These are phyloP conservation scores for Zapus hudsonius DNA, from an alignment of 2,113 vertebrate genomes.

Conservation along the genomic window DNA sequence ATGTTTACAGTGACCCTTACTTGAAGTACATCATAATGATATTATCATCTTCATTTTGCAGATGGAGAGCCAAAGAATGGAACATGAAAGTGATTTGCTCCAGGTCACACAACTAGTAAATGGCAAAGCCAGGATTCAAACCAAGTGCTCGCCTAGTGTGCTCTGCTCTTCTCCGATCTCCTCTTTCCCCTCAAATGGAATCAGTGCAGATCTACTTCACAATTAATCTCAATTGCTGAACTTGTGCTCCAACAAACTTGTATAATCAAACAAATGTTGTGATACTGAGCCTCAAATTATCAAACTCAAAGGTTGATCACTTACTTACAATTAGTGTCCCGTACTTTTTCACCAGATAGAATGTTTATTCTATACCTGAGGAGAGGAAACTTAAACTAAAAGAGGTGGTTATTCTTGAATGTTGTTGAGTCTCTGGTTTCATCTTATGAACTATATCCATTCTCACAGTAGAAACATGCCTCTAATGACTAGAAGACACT, in stretches of 20 bases:
- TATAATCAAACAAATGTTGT: background rate
- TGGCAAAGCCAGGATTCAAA: background rate
- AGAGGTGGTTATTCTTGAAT: background rate
- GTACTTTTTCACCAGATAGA: background rate
- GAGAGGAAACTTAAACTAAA: background rate
- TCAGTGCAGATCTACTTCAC: slow-evolving; percentile 39
- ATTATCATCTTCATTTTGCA: slow-evolving; percentile 45
- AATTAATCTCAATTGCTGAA: slow-evolving; percentile 22
- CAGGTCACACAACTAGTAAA: slow-evolving; percentile 30
- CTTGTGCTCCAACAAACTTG: background rate
- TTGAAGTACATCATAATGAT: background rate
- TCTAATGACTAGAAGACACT: background rate
- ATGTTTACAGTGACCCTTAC: background rate
- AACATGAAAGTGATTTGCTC: slow-evolving; percentile 45
- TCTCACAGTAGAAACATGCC: slow-evolving; percentile 22
- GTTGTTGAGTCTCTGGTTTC: slow-evolving; percentile 19
- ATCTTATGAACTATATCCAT: background rate
- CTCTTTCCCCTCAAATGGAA: background rate
- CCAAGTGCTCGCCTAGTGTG: background rate
- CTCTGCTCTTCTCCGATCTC: background rate
- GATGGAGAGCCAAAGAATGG: background rate
- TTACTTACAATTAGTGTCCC: background rate
- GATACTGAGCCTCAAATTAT: slow-evolving; percentile 25
- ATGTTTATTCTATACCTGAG: background rate
- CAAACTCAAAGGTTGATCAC: background rate